These are phyloP conservation scores for Trematomus bernacchii DNA, from an alignment of 2,797 vertebrate genomes.

Conservation along the genomic window DNA sequence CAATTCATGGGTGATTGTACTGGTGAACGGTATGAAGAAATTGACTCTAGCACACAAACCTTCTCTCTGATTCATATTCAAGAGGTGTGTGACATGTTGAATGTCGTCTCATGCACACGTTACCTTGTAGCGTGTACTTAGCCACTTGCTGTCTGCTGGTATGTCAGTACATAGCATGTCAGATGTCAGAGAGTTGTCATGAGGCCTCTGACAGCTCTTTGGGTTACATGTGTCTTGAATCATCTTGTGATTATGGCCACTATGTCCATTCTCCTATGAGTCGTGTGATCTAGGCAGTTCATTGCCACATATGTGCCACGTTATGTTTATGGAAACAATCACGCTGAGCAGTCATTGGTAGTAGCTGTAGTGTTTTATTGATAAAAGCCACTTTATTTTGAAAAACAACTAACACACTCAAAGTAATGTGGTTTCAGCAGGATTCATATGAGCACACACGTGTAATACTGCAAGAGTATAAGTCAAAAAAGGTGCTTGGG, in stretches of 20 bases:
- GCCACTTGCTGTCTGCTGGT: constrained; percentile 22
- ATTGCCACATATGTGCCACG: not conserved
- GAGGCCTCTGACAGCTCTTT: constrained; percentile 17
- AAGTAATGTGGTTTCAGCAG: constrained; percentile 1
- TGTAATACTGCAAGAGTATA: not conserved
- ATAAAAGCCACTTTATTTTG: too few species aligned
- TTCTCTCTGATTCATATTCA: not conserved
- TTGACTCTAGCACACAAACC: not conserved
- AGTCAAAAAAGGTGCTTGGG: not conserved
- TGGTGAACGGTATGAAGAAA: not conserved
- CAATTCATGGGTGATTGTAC: not conserved
- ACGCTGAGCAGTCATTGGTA: not conserved
- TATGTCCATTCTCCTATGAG: not conserved
- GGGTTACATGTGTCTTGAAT: constrained; percentile 2
- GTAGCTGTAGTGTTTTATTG: not conserved
- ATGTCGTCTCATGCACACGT: constrained; percentile 10
- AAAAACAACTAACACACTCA: not conserved
- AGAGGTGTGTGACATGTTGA: constrained; percentile 14
- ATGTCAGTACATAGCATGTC: constrained; percentile 26
- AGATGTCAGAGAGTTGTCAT: constrained; percentile 1
- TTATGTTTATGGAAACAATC: not conserved
- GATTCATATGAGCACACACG: not conserved
- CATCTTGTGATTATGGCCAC: not conserved
- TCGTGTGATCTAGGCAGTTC: not conserved
- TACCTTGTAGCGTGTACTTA: constrained; percentile 16